These are phyloP conservation scores for Gulo gulo DNA, from an alignment of 2,113 vertebrate species.

Conservation along the genomic window DNA sequence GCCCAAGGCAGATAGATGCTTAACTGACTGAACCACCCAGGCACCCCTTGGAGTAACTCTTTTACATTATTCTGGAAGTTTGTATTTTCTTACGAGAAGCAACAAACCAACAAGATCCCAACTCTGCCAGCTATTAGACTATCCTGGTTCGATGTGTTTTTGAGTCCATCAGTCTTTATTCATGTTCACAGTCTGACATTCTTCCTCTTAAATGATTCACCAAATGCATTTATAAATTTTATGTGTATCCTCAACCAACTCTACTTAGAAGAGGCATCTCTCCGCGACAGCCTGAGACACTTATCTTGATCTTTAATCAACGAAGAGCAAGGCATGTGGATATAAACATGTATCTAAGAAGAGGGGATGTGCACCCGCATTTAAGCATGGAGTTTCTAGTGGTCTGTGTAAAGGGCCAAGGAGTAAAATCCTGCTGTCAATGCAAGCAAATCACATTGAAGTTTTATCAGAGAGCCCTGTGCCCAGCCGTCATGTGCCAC, in stretches of 20 bases:
- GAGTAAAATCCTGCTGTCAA: neutral
- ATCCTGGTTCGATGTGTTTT: neutral
- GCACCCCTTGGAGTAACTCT: neutral
- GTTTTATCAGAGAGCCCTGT: neutral
- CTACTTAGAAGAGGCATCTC: neutral
- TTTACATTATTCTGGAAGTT: neutral
- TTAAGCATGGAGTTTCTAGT: neutral
- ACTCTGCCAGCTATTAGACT: neutral
- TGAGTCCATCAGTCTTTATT: neutral
- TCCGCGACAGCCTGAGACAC: neutral
- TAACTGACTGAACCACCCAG: neutral
- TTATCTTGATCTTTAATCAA: neutral
- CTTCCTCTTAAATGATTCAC: constrained; percentile 17
- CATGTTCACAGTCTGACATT: neutral
- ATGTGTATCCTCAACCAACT: neutral
- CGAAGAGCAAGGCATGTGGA: neutral
- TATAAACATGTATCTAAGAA: neutral
- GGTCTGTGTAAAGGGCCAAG: neutral
- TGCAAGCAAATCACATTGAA: neutral
- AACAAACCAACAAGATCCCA: neutral
- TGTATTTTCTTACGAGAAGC: neutral
- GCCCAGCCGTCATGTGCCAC: neutral
- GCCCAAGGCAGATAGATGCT: neutral
- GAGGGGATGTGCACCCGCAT: neutral
- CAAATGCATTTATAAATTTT: neutral